phyloP scores from a whole-genome alignment of 2,797 vertebrate species.

The Poeciliopsis presidionis region DNA sequence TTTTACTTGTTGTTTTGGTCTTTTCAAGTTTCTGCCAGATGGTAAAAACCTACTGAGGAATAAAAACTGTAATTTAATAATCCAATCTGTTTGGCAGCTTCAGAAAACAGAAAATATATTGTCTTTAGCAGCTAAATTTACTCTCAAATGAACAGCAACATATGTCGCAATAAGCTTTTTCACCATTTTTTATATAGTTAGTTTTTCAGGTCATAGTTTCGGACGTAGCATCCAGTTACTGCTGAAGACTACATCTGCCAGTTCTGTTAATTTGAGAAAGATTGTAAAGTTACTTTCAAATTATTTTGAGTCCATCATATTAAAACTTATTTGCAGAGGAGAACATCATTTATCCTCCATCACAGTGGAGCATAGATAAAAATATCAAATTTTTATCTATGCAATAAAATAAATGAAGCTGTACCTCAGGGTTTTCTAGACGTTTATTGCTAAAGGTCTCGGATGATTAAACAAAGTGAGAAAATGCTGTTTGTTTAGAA shows the following conservation, averaged over 20 bases:
- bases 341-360: neutral
- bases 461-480: neutral
- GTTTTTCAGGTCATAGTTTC: neutral
- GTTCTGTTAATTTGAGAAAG: neutral
- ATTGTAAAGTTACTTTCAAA: neutral
- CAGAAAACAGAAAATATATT: neutral
- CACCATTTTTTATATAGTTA: neutral
- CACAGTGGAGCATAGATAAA: neutral
- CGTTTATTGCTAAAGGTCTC: neutral
- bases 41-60: neutral
- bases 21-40: constrained; percentile 25
- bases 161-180: neutral
- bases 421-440: neutral
- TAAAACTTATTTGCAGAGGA: neutral
- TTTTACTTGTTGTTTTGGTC: constrained; percentile 31
- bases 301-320: neutral
- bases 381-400: neutral
- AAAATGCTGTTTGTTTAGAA: neutral
- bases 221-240: neutral
- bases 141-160: neutral
- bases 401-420: neutral
- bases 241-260: neutral
- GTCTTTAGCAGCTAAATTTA: neutral
- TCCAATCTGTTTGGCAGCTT: neutral
- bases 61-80: constrained; percentile 13